Evolutionary conservation across 2,888 invertebrate genomes (phyloP), one percentile per base, ranked within the genome.

Genomic region (Teinopalpus imperialis): DNA sequence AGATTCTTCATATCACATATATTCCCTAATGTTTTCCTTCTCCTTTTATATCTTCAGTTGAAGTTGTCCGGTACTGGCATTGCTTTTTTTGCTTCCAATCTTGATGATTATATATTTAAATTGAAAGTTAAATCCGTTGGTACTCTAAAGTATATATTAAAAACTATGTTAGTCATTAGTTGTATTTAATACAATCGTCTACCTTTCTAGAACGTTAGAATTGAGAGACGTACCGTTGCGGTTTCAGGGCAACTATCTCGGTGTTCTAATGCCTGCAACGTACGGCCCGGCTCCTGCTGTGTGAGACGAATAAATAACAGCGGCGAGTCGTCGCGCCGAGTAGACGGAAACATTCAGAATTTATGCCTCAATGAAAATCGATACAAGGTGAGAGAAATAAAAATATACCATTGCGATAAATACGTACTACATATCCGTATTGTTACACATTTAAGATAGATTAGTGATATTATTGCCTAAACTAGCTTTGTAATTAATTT

Each of bases 251-350:
- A 21, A 13, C 21, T 29, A 10, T 37, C 37, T 29, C 27, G 27
- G 3, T 21, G 24, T 23, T 39, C 34, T 35, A 43, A 39, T 13
- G 34, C 23, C 20, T 16, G 29, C 16, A 29, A 14, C 37, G 20
- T 34, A 18, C 30, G 23, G 13, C 21, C n/a, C n/a, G 23, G 14
- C 44, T 20, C 44, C 44, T 27, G 26, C 44, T 20, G 44, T 5
- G 44, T 18, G 24, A 44, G 44, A 44, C 44, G 37, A 31, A 37
- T 44, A 44, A 44, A 44, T 37, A 44, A 44, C 37, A 44, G n/a
- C 12, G 8, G 35, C 18, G 37, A 32, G 12, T 6, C 26, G 37
- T 32, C 30, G 24, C 37, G 44, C 37, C 37, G 26, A 12, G 31
- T 31, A 30, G 36, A 24, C 30, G 34, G 13, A 13, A 12, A 31